phyloP scores from a whole-genome alignment of 2,113 vertebrate genomes.

The Centropus bengalensis region DNA sequence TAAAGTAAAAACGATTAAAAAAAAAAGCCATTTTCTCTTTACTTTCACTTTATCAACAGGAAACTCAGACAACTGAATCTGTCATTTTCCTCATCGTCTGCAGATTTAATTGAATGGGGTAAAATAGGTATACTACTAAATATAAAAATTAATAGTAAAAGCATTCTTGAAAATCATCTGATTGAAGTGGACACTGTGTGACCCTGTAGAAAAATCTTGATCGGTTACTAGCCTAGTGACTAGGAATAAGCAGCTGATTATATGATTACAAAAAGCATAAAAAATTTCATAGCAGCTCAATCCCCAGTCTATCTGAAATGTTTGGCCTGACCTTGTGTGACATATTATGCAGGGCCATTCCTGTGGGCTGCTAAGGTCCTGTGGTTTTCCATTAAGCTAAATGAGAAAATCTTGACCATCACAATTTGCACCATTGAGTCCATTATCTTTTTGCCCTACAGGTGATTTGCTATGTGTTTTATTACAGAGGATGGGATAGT shows the following conservation, averaged over 20 bases:
- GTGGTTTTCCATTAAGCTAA: constrained; percentile 45
- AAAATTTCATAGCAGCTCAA: not conserved
- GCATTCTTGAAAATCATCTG: not conserved
- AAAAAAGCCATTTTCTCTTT: constrained; percentile 19
- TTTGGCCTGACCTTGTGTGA: constrained; percentile 35
- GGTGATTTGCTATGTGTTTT: constrained; percentile 29
- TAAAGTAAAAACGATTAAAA: not conserved
- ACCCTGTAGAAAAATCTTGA: not conserved
- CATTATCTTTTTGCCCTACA: constrained; percentile 43
- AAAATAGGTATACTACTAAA: constrained; percentile 1
- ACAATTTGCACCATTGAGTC: constrained; percentile 13
- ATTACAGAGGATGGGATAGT: not conserved
- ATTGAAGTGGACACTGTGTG: not conserved
- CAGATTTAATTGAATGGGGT: not conserved
- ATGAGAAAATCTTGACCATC: constrained; percentile 43
- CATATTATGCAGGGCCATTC: not conserved
- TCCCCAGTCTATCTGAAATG: not conserved
- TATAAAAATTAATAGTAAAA: not conserved
- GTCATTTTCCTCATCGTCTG: not conserved
- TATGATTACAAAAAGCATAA: not conserved
- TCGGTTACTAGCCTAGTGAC: not conserved
- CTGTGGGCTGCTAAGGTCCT: constrained; percentile 20
- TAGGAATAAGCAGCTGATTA: constrained; percentile 9
- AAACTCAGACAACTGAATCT: not conserved
- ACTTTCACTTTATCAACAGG: constrained; percentile 13